phyloP scores from a whole-genome alignment of 2,113 vertebrate species.

The Neofelis nebulosa region DNA sequence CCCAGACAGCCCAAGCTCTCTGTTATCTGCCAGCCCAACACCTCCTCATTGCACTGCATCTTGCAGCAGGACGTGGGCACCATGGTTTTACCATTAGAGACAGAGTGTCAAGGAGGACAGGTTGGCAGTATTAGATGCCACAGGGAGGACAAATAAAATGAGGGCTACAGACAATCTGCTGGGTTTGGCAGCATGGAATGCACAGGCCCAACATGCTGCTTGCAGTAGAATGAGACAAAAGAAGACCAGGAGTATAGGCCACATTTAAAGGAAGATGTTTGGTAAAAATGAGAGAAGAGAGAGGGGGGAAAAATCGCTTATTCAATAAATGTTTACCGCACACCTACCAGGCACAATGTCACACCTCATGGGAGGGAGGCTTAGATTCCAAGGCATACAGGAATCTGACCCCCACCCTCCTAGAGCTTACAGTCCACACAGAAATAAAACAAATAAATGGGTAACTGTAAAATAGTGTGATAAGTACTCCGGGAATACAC shows the following conservation, averaged over 20 bases:
- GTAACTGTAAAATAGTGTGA: fast-evolving
- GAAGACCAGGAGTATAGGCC: not conserved
- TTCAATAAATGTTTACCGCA: not conserved
- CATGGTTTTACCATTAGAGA: not conserved
- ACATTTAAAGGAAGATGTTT: not conserved
- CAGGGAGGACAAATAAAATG: not conserved
- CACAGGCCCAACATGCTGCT: not conserved
- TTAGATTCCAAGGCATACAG: not conserved
- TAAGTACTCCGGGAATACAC: not conserved
- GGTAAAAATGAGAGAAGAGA: not conserved
- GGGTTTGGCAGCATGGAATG: not conserved
- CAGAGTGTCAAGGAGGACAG: not conserved
- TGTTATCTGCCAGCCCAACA: not conserved
- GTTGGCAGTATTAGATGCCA: no score
- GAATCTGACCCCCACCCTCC: not conserved
- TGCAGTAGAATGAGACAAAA: not conserved
- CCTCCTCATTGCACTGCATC: not conserved
- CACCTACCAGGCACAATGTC: not conserved
- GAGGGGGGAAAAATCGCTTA: not conserved
- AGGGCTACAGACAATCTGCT: not conserved
- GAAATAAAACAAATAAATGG: not conserved
- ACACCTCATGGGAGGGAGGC: not conserved
- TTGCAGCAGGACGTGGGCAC: not conserved
- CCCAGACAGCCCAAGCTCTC: not conserved
- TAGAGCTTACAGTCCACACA: not conserved